A percentile compares a stretch with the other conserved stretches of the same genome.
phyloP scores from a whole-genome alignment of 1,140 invertebrate genomes.

The Tribolium castaneum region DNA sequence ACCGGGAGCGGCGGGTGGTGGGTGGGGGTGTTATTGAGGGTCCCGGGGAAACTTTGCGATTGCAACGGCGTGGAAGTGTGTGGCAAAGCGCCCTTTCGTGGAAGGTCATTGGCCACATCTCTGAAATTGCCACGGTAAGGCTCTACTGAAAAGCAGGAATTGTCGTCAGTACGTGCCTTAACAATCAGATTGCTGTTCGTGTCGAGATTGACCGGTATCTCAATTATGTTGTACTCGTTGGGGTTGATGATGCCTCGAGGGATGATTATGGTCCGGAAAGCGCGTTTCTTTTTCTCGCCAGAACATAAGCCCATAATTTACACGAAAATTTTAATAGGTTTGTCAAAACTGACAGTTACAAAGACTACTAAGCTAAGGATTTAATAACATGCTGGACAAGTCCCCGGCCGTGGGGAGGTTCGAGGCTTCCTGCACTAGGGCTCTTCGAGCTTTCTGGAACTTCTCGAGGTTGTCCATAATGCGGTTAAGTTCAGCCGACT shows the following conservation, averaged over 20 bases:
- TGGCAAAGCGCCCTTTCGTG: not conserved
- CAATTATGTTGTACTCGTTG: conserved; percentile 2
- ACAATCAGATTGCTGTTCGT: not conserved
- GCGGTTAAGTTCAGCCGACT: not conserved
- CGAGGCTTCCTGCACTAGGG: not conserved
- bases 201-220: not conserved
- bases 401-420: not conserved
- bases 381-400: not conserved
- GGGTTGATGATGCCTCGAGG: conserved; percentile 20
- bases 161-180: not conserved
- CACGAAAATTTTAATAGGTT: not conserved
- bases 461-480: not conserved
- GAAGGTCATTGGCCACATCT: not conserved
- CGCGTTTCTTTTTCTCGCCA: not conserved
- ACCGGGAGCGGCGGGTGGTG: too few species aligned
- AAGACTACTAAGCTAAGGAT: not conserved
- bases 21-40: too few species aligned
- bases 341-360: conserved; percentile 10
- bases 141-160: not conserved
- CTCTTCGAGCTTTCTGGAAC: not conserved
- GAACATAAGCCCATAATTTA: conserved; percentile 1
- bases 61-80: not conserved
- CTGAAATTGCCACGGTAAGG: not conserved
- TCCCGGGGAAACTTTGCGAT: too few species aligned
- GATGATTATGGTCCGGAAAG: conserved; percentile 1